These are phyloP conservation scores for Trichogramma evanescens DNA, from an alignment of 2,888 invertebrate genomes.

Conservation along the genomic window DNA sequence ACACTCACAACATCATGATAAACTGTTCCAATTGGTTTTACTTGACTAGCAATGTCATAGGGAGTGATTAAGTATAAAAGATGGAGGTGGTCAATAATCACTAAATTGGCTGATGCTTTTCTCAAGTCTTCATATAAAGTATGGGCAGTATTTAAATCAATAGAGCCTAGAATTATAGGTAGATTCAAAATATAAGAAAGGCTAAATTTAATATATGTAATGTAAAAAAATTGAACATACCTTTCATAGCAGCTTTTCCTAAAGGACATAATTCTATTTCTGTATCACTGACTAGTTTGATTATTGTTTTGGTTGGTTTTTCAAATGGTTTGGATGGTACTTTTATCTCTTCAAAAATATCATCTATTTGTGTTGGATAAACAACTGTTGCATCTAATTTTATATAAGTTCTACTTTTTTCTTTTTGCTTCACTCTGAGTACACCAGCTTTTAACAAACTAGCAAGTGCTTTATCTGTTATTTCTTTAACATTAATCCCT, in stretches of 20 bases:
- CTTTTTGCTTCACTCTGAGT: slow-evolving; percentile 30
- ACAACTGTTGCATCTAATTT: slow-evolving; percentile 34
- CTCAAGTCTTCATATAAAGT: slow-evolving; percentile 69
- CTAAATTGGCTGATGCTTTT: slow-evolving; percentile 65
- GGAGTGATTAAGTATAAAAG: slow-evolving; percentile 82
- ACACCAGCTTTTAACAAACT: slow-evolving; percentile 49
- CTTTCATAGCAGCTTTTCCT: slow-evolving; percentile 79
- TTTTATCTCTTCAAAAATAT: background rate
- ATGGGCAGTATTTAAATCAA: slow-evolving; percentile 66
- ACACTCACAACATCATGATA: slow-evolving; percentile 58
- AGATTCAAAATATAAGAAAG: slow-evolving; percentile 5
- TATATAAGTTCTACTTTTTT: slow-evolving; percentile 24
- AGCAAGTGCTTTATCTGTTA: slow-evolving; percentile 48
- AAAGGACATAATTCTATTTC: slow-evolving; percentile 58
- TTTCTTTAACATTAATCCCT: slow-evolving; percentile 44
- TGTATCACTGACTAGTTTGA: slow-evolving; percentile 44
- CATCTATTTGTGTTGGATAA: slow-evolving; percentile 32
- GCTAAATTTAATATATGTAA: slow-evolving; percentile 1
- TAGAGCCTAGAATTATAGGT: slow-evolving; percentile 57
- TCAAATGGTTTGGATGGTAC: slow-evolving; percentile 1
- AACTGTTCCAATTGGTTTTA: slow-evolving; percentile 50
- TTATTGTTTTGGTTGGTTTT: slow-evolving; percentile 23
- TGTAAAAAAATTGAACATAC: slow-evolving; percentile 39
- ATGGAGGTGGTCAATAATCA: slow-evolving; percentile 76
- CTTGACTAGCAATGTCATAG: slow-evolving; percentile 57